Conservation (phyloP, 1,140 invertebrate species). For the Meloidogyne hapla region DNA sequence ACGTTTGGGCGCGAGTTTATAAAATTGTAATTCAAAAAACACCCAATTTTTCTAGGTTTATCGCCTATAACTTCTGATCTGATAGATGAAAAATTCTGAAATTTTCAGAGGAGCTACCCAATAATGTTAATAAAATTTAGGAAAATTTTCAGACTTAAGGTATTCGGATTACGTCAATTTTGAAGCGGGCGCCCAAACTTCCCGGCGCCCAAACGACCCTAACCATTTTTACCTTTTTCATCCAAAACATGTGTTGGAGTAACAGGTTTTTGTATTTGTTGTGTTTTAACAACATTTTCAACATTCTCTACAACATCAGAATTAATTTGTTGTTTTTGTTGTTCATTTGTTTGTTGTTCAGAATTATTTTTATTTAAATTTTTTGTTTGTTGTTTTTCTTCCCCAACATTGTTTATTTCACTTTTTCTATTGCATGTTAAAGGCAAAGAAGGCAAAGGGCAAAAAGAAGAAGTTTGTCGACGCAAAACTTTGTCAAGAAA, state of each 20-base stretch:
- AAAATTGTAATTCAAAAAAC: too few relatives aligned
- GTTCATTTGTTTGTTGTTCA: not conserved
- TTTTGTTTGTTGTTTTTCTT: not conserved
- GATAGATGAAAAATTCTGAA: too few relatives aligned
- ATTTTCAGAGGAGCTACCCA: too few relatives aligned
- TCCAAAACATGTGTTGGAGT: slow-evolving; percentile 14
- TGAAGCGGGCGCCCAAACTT: too few relatives aligned
- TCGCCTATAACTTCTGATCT: too few relatives aligned
- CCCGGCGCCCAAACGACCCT: too few relatives aligned
- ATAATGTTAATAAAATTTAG: too few relatives aligned
- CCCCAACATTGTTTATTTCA: not conserved
- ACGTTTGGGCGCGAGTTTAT: too few relatives aligned
- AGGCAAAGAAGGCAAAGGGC: slow-evolving; percentile 1
- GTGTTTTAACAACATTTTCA: not conserved
- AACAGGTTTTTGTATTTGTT: slow-evolving; percentile 22
- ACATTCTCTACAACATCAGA: not conserved
- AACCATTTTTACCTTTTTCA: not conserved
- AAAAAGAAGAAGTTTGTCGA: slow-evolving; percentile 9
- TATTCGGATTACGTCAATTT: too few relatives aligned
- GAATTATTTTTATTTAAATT: not conserved
- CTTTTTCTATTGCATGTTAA: slow-evolving; percentile 12
- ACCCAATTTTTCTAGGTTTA: too few relatives aligned
- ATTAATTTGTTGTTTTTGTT: slow-evolving; percentile 8
- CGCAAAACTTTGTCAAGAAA: not conserved
- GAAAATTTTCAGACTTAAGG: not conserved